Evolutionary conservation across 1,140 invertebrate genomes (phyloP), one percentile per base, ranked within the genome.

Genomic region (Brachionus plicatilis): DNA sequence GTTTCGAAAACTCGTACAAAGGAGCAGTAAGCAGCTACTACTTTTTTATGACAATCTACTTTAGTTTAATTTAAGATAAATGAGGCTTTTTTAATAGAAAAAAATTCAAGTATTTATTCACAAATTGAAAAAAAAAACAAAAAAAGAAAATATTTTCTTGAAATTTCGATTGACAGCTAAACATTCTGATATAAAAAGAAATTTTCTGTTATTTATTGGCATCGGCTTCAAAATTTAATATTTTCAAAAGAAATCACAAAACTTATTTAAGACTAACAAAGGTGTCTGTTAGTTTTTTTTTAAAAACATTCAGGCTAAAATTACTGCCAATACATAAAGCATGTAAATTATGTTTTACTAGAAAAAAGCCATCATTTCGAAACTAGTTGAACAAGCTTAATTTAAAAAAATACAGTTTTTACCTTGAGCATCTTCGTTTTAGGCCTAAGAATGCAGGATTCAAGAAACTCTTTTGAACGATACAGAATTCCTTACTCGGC

Each of bases 391-490:
- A 60, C 2, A 60, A 8, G 20, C 7, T 20, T 24, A n/a, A n/a
- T 53, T 50, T 14, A 3, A 14, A n/a, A n/a, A 53, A 53, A 53
- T 60, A 60, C 17, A 68, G 20, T 37, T 68, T 68, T 68, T 41
- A 68, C 66, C 66, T 33, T 60, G 17, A 60, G 53, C 53, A 60
- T 60, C 27, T 68, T 68, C 66, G 33, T 68, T 68, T 68, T 68
- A 72, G 68, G 53, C 20, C 20, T 24, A 60, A 60, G 17, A 60
- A 72, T 72, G 68, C 68, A 72, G 43, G 20, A 72, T 17, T 72
- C 68, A 43, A 72, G 17, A 72, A 72, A 72, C 17, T 72, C 68
- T 72, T 72, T 72, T 43, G 68, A 72, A 24, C 33, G 68, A 41
- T 72, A 41, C 17, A 41, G 68, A 20, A 43, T 72, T 17, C 33